Evolutionary conservation across 2,888 invertebrate species (phyloP), one percentile per base, ranked within the genome.

Genomic region (Megaustenia siamemsis): DNA sequence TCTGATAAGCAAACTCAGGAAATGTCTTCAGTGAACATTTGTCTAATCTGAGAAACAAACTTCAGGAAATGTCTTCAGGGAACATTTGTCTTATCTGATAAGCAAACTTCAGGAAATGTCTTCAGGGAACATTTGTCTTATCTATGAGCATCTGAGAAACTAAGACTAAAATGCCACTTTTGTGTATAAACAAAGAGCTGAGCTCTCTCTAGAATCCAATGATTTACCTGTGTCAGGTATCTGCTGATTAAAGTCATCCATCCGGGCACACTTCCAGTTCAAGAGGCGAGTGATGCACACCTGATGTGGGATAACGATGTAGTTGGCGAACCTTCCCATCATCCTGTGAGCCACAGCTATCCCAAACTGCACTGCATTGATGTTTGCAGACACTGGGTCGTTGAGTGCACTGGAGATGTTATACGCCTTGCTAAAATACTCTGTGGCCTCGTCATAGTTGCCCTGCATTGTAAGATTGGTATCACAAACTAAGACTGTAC

Each of bases 391-490:
- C 5, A 89, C 87, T 12, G 86, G 83, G 84, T 93, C 93, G 32
- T 90, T 90, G 89, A 93, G 87, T 28, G 93, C 90, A 35, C 93
- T 88, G 10, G 93, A 91, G 43, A 93, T 90, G 88, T 93, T 93
- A 90, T 94, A 94, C 2, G 93, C 92, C 86, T 93, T 93, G 89
- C 91, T 93, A 90, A 94, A 94, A 88, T 93, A 93, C 69, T 93
- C 92, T 10, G 92, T 90, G 3, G 94, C 94, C 85, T 93, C 92
- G 32, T 92, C 91, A 89, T 93, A 94, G 35, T 90, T 89, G 24
- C 93, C 93, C 93, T 93, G 43, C 6, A 2, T n/a, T 43, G 15
- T n/a, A n/a, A 63, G 63, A n/a, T 28, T 28, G 63, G 28, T 28
- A 5, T 0, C 28, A n/a, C 28, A 10, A 28, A 28, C n/a, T 6